phyloP scores from a whole-genome alignment of 2,113 vertebrate genomes.

The Tauraco erythrolophus region DNA sequence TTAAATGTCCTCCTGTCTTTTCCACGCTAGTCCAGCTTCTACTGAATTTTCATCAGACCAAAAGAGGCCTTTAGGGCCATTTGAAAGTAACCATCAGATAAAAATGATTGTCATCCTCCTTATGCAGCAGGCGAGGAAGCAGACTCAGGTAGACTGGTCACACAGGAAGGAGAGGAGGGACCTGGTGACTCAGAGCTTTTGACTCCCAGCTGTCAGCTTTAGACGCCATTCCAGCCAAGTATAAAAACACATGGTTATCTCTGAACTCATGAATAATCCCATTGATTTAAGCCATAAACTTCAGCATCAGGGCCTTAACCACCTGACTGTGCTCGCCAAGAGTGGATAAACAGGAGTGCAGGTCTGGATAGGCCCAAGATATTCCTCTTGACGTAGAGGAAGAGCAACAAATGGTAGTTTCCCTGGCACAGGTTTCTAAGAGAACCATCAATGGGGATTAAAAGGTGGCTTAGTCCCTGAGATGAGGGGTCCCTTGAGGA shows the following conservation, averaged over 20 bases:
- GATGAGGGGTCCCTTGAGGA: neutral
- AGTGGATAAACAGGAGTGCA: neutral
- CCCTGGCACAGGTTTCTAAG: neutral
- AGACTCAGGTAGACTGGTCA: slow-evolving; percentile 71
- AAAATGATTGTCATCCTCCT: slow-evolving; percentile 64
- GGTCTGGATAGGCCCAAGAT: neutral
- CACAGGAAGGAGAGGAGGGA: slow-evolving; percentile 70
- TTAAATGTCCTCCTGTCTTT: slow-evolving; percentile 31
- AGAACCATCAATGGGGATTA: neutral
- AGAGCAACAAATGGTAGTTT: neutral
- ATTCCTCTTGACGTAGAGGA: neutral
- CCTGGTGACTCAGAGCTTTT: slow-evolving; percentile 69
- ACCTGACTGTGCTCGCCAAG: neutral
- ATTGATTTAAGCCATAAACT: slow-evolving; percentile 32
- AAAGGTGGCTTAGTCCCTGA: neutral
- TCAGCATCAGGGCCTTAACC: neutral
- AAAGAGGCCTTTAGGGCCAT: slow-evolving; percentile 69
- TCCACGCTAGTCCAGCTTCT: neutral
- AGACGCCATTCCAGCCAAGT: slow-evolving; percentile 32
- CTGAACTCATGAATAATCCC: slow-evolving; percentile 49
- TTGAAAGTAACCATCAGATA: slow-evolving; percentile 72
- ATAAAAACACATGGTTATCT: slow-evolving; percentile 58
- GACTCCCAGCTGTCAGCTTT: slow-evolving; percentile 64
- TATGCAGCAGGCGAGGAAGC: slow-evolving; percentile 69
- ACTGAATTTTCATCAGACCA: slow-evolving; percentile 67